These are phyloP conservation scores for Drosophila affinis DNA, from an alignment of 2,888 invertebrate species.

Conservation along the genomic window DNA sequence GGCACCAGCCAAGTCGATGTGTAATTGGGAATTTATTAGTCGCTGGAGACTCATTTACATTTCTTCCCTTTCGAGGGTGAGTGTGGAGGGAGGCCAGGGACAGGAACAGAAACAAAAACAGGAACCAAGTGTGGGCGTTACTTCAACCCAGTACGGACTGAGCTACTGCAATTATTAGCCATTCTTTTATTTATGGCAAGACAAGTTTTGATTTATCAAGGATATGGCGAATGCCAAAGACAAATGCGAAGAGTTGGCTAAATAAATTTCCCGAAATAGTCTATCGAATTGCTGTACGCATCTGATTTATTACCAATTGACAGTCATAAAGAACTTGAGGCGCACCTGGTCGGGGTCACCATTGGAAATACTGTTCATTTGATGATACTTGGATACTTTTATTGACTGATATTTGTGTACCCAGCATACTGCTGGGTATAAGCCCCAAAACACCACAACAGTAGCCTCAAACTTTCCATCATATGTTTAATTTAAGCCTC, in stretches of 20 bases:
- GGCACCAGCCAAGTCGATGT: slow-evolving; percentile 59
- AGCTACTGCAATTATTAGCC: slow-evolving; percentile 68
- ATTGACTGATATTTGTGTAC: too few species aligned
- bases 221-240: slow-evolving; percentile 21
- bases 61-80: slow-evolving; percentile 41
- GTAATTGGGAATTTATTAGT: slow-evolving; percentile 81
- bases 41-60: slow-evolving; percentile 81
- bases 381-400: too few species aligned
- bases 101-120: too few species aligned
- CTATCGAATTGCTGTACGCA: not conserved
- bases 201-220: slow-evolving; percentile 66
- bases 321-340: slow-evolving; percentile 12
- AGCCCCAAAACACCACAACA: not conserved
- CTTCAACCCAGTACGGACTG: slow-evolving; percentile 11
- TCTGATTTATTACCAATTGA: slow-evolving; percentile 38
- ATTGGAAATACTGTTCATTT: not conserved
- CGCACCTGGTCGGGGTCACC: slow-evolving; percentile 8
- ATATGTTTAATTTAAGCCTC: slow-evolving; percentile 26
- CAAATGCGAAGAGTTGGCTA: slow-evolving; percentile 23
- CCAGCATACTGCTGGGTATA: too few species aligned
- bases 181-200: slow-evolving; percentile 72
- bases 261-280: slow-evolving; percentile 34
- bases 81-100: slow-evolving; percentile 2
- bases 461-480: slow-evolving; percentile 25
- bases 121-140: slow-evolving; percentile 4